phyloP scores from a whole-genome alignment of 2,888 invertebrate species.

The Deilephila elpenor region DNA sequence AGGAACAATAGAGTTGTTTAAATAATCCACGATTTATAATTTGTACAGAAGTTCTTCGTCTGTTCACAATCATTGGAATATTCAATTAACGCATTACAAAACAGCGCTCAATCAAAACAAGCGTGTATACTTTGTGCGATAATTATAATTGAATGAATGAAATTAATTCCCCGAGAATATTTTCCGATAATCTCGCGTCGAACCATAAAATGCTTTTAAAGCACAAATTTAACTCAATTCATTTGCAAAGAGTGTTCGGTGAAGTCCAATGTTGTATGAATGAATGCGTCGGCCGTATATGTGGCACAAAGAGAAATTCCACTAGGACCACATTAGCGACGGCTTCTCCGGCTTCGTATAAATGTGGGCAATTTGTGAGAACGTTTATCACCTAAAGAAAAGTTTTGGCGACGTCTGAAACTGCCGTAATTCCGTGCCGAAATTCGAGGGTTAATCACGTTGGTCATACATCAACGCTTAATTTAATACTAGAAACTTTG shows the following conservation, averaged over 20 bases:
- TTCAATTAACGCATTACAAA: constrained; percentile 19
- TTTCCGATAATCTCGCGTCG: constrained; percentile 62
- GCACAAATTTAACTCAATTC: constrained; percentile 60
- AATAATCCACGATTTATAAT: constrained; percentile 17
- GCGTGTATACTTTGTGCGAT: constrained; percentile 52
- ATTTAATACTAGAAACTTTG: constrained; percentile 72
- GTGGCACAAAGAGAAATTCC: constrained; percentile 58
- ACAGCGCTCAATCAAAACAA: constrained; percentile 45
- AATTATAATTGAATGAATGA: constrained; percentile 63
- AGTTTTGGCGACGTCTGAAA: constrained; percentile 77
- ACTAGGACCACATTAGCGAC: constrained; percentile 68
- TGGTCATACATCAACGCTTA: constrained; percentile 71
- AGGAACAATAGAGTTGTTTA: constrained; percentile 11
- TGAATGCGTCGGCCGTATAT: constrained; percentile 55
- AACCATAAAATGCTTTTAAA: constrained; percentile 65
- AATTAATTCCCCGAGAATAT: constrained; percentile 59
- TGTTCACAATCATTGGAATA: constrained; percentile 10
- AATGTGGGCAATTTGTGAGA: constrained; percentile 80
- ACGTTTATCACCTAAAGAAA: constrained; percentile 82
- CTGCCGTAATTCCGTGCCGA: constrained; percentile 73
- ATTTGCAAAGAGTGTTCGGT: constrained; percentile 61
- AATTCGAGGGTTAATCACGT: constrained; percentile 77
- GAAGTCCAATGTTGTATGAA: constrained; percentile 64
- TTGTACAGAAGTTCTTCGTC: constrained; percentile 10
- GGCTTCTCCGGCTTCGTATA: constrained; percentile 72